Evolutionary conservation across 2,888 invertebrate species (phyloP).

Genomic region (Apoderus coryli): DNA sequence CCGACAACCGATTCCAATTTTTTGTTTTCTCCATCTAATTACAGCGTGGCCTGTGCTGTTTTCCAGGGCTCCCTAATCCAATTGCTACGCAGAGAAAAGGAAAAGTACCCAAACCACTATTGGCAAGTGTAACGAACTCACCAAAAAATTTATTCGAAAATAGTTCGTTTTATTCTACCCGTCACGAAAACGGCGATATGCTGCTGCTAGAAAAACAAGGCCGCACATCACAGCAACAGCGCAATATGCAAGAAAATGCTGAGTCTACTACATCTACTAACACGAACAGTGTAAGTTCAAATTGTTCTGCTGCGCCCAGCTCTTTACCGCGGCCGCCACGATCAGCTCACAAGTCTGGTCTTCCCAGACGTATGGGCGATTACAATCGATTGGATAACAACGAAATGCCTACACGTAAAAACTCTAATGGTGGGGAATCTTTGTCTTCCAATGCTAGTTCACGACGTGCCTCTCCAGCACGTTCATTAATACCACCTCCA

Average conservation of each 20-base stretch:
- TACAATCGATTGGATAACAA: constrained; percentile 48
- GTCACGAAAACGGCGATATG: constrained; percentile 49
- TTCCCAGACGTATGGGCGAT: constrained; percentile 39
- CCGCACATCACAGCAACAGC: constrained; percentile 58
- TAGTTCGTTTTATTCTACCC: constrained; percentile 20
- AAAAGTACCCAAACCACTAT: constrained; percentile 60
- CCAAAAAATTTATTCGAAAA: constrained; percentile 25
- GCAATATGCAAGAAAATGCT: constrained; percentile 39
- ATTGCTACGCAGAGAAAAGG: constrained; percentile 60
- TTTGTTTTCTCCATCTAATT: constrained; percentile 44
- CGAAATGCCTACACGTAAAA: constrained; percentile 32
- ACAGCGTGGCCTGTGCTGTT: constrained; percentile 75
- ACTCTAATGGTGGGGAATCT: constrained; percentile 30
- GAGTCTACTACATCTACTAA: too few relatives aligned
- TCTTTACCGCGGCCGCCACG: constrained; percentile 58
- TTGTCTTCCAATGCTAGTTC: constrained; percentile 31
- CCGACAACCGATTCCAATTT: constrained; percentile 32
- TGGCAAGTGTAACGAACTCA: constrained; percentile 44
- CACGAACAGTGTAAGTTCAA: constrained; percentile 17
- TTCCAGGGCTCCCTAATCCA: constrained; percentile 69
- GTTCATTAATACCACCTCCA: constrained; percentile 38
- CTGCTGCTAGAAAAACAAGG: constrained; percentile 63
- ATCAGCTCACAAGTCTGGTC: constrained; percentile 33
- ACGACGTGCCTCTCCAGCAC: constrained; percentile 33
- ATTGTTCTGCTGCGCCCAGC: constrained; percentile 48